Evolutionary conservation across 2,888 invertebrate genomes (phyloP), one percentile per base, ranked within the genome.

Genomic region (Hedychridium roseum): DNA sequence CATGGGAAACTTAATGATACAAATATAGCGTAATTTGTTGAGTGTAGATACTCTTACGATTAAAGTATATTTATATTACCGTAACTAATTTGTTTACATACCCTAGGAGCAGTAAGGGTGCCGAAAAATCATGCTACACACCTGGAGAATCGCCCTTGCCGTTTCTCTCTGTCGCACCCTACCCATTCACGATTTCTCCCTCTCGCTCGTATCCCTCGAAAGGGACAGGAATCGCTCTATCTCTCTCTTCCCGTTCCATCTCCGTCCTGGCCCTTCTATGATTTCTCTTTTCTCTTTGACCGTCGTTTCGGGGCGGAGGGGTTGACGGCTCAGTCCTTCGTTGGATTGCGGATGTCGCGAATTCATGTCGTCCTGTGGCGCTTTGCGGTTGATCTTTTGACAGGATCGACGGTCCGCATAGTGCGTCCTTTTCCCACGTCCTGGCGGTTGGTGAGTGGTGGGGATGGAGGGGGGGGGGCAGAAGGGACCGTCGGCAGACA

Each of bases 251-350:
- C 38, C 9, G 32, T n/a, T 38, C 49, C 31, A 35, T 12, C 43
- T 26, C 39, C 30, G 17, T 36, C 38, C 45, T 57, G 48, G 48
- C 50, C 50, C 30, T 32, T 34, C 43, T 49, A n/a, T n/a, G n/a
- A n/a, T n/a, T n/a, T n/a, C n/a, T n/a, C n/a, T n/a, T n/a, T n/a
- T n/a, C n/a, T n/a, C n/a, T n/a, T n/a, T n/a, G n/a, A n/a, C 21
- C 43, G 21, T 34, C 41, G 23, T 18, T 18, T 7, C 50, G 53
- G 15, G 46, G 28, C 53, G 60, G 64, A 43, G 60, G 50, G 56
- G 54, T 41, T 64, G 44, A 59, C 61, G 61, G 62, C n/a, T n/a
- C 71, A 70, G 71, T 74, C 69, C 68, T 76, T 71, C 71, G 65
- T 68, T 52, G 73, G 73, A 56, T 57, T 64, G 56, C 73, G 74